Conservation (phyloP, 2,113 vertebrate species). For the Cricetomys ansorgei region DNA sequence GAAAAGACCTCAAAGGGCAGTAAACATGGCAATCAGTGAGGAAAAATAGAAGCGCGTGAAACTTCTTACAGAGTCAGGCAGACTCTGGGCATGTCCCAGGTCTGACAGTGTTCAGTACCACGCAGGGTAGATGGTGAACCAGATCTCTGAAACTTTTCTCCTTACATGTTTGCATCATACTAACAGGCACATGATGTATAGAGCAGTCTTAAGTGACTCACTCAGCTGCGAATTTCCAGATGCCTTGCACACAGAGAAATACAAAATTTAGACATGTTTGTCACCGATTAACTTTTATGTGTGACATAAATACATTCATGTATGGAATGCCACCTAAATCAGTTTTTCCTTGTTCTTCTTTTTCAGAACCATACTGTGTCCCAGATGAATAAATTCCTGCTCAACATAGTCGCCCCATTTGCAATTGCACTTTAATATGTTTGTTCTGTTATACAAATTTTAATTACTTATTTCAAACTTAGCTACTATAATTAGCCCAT, state of each 20-base stretch:
- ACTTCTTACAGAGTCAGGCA: not conserved
- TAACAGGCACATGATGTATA: not conserved
- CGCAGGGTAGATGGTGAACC: not conserved
- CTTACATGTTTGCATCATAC: not conserved
- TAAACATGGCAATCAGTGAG: not conserved
- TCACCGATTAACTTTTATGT: conserved; percentile 24
- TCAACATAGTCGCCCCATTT: conserved; percentile 43
- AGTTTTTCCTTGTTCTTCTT: conserved; percentile 52
- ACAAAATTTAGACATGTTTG: conserved; percentile 60
- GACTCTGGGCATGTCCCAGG: not conserved
- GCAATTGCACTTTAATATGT: conserved; percentile 66
- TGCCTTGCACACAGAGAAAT: not conserved
- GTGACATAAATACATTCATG: conserved; percentile 42
- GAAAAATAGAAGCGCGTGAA: not conserved
- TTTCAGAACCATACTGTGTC: conserved; percentile 32
- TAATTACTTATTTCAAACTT: conserved; percentile 73
- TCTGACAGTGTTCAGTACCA: not conserved
- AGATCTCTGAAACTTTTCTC: conserved; percentile 20
- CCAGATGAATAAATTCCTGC: conserved; percentile 62
- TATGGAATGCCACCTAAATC: conserved; percentile 32
- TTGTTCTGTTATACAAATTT: conserved; percentile 71
- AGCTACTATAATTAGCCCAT: conserved; percentile 58
- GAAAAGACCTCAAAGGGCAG: not conserved
- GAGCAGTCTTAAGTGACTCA: not conserved
- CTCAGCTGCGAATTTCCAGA: conserved; percentile 31